These are phyloP conservation scores for Pyrrhosoma nymphula DNA, from an alignment of 2,888 invertebrate genomes.

Conservation along the genomic window DNA sequence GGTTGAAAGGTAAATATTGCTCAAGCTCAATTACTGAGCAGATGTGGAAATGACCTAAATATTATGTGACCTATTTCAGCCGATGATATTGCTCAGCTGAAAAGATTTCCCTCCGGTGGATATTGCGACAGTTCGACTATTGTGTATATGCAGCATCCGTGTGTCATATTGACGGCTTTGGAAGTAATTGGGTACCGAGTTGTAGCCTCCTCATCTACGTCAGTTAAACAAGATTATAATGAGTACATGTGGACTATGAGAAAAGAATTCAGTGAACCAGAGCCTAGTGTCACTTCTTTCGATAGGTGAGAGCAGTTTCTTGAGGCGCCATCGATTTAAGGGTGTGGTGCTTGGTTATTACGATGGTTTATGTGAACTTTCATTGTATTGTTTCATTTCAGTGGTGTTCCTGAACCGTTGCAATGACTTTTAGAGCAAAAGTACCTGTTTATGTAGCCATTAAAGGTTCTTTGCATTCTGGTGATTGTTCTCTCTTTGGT, in stretches of 20 bases:
- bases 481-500: conserved; percentile 88
- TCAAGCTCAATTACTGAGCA: not conserved
- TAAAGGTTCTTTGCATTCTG: conserved; percentile 88
- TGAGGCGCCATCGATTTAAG: conserved; percentile 75
- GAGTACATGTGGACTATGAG: conserved; percentile 97
- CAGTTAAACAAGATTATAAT: conserved; percentile 92
- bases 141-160: conserved; percentile 92
- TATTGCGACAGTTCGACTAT: conserved; percentile 89
- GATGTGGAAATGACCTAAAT: not conserved
- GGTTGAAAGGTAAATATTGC: conserved; percentile 86
- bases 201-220: conserved; percentile 91
- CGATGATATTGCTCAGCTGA: conserved; percentile 90
- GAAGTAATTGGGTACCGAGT: conserved; percentile 94
- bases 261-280: conserved; percentile 91
- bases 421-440: conserved; percentile 18
- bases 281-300: conserved; percentile 81
- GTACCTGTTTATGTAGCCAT: conserved; percentile 85
- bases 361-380: not conserved
- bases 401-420: conserved; percentile 43
- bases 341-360: not conserved
- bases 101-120: conserved; percentile 90
- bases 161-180: conserved; percentile 90
- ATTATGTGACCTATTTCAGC: conserved; percentile 78
- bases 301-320: conserved; percentile 71
- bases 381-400: not conserved